Evolutionary conservation across 1,140 invertebrate genomes (phyloP).

Genomic region (Homarus americanus): DNA sequence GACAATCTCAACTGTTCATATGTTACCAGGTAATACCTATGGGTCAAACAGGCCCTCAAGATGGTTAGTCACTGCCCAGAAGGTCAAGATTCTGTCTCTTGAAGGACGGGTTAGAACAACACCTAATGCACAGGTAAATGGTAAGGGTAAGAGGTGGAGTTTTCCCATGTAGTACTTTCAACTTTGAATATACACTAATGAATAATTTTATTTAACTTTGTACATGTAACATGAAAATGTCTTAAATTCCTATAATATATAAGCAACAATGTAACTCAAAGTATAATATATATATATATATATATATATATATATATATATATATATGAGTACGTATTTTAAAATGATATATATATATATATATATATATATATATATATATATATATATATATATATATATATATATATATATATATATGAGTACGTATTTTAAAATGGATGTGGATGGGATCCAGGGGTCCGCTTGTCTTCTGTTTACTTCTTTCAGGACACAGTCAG

Average conservation of each 20-base stretch:
- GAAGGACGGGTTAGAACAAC: too few species aligned
- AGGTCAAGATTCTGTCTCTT: too few species aligned
- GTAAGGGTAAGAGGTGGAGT: background rate
- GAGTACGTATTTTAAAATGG: background rate
- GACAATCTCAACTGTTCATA: too few species aligned
- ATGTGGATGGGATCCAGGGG: too few species aligned
- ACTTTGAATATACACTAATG: background rate
- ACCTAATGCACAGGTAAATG: too few species aligned
- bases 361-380: constrained; percentile 5
- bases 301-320: constrained; percentile 6
- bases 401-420: constrained; percentile 34
- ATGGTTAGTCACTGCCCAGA: too few species aligned
- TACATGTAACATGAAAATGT: background rate
- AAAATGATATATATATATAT: background rate
- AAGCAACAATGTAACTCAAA: background rate
- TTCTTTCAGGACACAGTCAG: too few species aligned
- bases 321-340: background rate
- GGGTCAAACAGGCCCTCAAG: too few species aligned
- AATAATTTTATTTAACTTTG: too few species aligned
- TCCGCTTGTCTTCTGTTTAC: too few species aligned
- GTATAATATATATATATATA: background rate
- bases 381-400: constrained; percentile 23
- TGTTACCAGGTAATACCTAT: too few species aligned
- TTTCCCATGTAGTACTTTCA: constrained; percentile 8
- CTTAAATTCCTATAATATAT: background rate